Base-by-base conservation (phyloP, 2,113 vertebrate genomes). In the Coryphaenoides rupestris region DNA sequence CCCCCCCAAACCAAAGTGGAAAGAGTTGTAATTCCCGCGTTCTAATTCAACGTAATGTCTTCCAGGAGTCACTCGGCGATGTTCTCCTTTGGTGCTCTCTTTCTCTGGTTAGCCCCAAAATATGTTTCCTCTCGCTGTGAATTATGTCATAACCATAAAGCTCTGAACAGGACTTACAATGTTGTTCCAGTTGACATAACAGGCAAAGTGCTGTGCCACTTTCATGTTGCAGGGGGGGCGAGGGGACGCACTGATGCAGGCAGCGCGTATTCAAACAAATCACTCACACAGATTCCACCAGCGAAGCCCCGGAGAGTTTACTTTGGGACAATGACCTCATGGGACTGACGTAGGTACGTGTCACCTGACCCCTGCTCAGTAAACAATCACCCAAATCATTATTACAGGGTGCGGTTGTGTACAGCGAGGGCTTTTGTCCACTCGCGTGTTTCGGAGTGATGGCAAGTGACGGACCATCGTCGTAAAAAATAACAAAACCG, bases 101-200 rank as follows among this genome's bases (percentile, higher is more conserved):
- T 13, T 40, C 13, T 40, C 33, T 57, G 67, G 46, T 73, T 55
- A 40, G 62, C 47, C 58, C 55, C 24, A 52, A 63, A 74, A 75
- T 65, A 54, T 14, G 46, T 82, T 82, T 73, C 77, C 80, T 54
- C 58, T 66, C 45, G 49, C 65, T 67, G 64, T 15, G 69, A 75
- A 87, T 84, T 75, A 75, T 77, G 68, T 86, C 80, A 83, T 62
- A 53, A 66, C 69, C 75, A 68, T 76, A 79, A 80, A 40, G 81
- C 60, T 80, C 59, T 60, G 26, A 73, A 33, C 70, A 73, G 79
- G 65, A 70, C 22, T 69, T 68, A 33, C 61, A 66, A 66, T 70
- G 60, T 79, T 77, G 68, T 79, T 86, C 72, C 78, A 80, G 50
- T 72, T 73, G 68, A 83, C 77, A 84, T 83, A 72, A 74, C 60